phyloP scores from a whole-genome alignment of 2,113 vertebrate genomes.

The Raja brachyura region DNA sequence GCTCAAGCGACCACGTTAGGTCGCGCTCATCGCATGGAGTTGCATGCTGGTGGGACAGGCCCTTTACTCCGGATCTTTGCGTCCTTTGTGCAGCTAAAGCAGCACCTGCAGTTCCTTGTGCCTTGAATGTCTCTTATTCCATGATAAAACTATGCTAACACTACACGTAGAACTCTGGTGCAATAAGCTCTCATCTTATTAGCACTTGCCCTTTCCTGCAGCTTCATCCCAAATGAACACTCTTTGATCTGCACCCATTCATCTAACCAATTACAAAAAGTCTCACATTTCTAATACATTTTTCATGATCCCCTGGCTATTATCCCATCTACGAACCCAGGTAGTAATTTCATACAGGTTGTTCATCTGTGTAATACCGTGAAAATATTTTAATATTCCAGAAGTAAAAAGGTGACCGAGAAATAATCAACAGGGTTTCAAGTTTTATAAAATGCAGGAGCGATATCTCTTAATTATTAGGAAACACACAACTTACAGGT shows the following conservation, averaged over 20 bases:
- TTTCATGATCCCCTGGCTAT: background rate
- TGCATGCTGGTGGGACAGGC: no score
- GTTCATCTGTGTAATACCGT: background rate
- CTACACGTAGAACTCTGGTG: background rate
- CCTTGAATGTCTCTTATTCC: background rate
- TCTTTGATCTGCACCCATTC: background rate
- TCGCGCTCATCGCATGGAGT: no score
- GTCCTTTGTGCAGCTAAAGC: no score
- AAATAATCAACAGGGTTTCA: background rate
- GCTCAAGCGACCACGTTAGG: no score
- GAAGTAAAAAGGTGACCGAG: background rate
- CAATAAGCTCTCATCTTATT: background rate
- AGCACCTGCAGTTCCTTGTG: no score
- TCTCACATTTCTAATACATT: background rate
- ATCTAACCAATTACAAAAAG: background rate
- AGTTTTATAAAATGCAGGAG: background rate
- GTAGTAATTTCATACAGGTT: background rate
- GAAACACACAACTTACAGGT: background rate
- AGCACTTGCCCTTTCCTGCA: background rate
- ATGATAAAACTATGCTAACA: constrained; percentile 11
- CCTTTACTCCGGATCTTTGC: no score
- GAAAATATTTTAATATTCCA: background rate
- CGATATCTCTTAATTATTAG: background rate
- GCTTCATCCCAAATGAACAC: background rate
- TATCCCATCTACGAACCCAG: background rate